Evolutionary conservation across 1,140 invertebrate genomes (phyloP).

Genomic region (Homalodisca vitripennis): DNA sequence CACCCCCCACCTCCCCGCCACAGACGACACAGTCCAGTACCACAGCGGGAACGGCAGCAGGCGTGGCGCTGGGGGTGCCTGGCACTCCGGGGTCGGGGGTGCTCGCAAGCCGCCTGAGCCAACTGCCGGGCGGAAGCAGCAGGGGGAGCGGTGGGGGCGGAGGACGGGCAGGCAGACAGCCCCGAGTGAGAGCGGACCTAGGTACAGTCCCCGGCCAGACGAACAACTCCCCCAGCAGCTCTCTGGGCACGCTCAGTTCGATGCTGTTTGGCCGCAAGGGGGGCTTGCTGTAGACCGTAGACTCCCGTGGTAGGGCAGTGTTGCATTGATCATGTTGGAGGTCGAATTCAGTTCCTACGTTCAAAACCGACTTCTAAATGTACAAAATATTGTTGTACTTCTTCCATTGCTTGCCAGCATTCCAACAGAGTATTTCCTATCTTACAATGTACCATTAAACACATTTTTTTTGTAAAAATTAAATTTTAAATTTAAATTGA

Average conservation of each 20-base stretch:
- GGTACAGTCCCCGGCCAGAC: slow-evolving; percentile 42
- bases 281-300: slow-evolving; percentile 62
- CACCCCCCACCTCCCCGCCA: slow-evolving; percentile 51
- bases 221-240: slow-evolving; percentile 43
- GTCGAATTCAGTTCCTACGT: too few relatives aligned
- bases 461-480: too few relatives aligned
- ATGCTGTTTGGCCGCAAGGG: slow-evolving; percentile 80
- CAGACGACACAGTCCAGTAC: slow-evolving; percentile 33
- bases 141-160: slow-evolving; percentile 45
- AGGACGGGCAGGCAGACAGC: slow-evolving; percentile 49
- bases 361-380: too few relatives aligned
- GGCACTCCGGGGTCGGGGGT: slow-evolving; percentile 55
- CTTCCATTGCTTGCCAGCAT: too few relatives aligned
- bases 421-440: too few relatives aligned
- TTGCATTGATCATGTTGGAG: too few relatives aligned
- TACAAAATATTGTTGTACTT: too few relatives aligned
- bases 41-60: slow-evolving; percentile 22
- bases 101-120: slow-evolving; percentile 46
- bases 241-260: slow-evolving; percentile 68
- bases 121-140: slow-evolving; percentile 42
- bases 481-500: too few relatives aligned
- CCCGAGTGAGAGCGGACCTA: slow-evolving; percentile 48
- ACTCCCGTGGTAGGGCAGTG: too few relatives aligned
- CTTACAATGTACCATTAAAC: too few relatives aligned
- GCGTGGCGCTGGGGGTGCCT: slow-evolving; percentile 51